Evolutionary conservation across 2,113 vertebrate species (phyloP), one percentile per base, ranked within the genome.

Genomic region (Andinoacara biseriatus): DNA sequence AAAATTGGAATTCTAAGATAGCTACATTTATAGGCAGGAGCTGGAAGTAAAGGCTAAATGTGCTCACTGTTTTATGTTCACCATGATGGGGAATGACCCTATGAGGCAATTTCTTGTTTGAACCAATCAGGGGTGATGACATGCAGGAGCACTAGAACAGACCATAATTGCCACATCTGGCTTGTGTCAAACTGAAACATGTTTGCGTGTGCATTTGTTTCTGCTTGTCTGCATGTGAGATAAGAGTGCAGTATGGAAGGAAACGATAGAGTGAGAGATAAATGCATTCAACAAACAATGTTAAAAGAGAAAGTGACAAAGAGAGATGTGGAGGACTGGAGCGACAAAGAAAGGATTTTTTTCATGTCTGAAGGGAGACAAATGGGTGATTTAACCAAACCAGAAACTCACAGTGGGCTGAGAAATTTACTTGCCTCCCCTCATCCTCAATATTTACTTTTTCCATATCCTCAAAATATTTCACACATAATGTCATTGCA

Each of bases 101-200:
- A 63, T 72, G 87, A 90, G 81, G 86, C 87, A 83, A 84, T 60
- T 86, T 89, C 88, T 85, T 90, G 90, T 91, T 92, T 89, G 81
- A 87, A 84, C 83, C 88, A 91, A 92, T 94, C 90, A 87, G 60
- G 18, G 63, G 69, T 91, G 93, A 94, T 91, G 91, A 83, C 84
- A 89, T 87, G 77, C 93, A 92, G 92, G 74, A 76, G 76, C 84
- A 80, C 59, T 18, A n/a, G 83, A 76, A 90, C 54, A 78, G 74
- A 89, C 74, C 35, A 54, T 90, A 92, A 93, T 92, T 90, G 82
- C 83, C 29, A 61, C 65, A 78, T 83, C 94, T 94, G 94, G 91
- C 80, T 89, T 85, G 80, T 86, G 78, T 94, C 92, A 94, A 85
- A 52, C 60, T 18, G 54, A 78, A 54, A 65, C 15, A 38, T 49